Percentiles rank a stretch among this genome's conserved stretches.
Evolutionary conservation across 2,113 vertebrate species (phyloP).

Genomic region (Condylura cristata): DNA sequence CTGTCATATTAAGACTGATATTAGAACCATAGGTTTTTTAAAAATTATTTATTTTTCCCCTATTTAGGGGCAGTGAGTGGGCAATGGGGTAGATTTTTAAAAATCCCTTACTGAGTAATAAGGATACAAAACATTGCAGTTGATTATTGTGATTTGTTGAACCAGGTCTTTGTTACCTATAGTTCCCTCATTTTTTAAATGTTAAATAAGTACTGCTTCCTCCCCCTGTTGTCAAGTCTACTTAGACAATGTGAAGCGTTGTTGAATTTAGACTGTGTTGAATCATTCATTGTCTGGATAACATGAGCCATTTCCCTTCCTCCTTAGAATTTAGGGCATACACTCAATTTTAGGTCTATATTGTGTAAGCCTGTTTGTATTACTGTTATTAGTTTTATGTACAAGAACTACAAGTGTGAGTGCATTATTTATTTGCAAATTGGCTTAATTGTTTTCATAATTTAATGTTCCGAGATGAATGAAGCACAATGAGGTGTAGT

Average conservation of each 20-base stretch:
- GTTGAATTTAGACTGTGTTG: slow-evolving; percentile 51
- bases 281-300: slow-evolving; percentile 32
- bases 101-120: slow-evolving; percentile 66
- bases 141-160: slow-evolving; percentile 60
- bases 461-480: slow-evolving; percentile 13
- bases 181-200: not conserved
- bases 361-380: slow-evolving; percentile 20
- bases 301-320: slow-evolving; percentile 15
- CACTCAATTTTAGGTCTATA: slow-evolving; percentile 21
- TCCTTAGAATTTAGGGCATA: slow-evolving; percentile 41
- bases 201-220: slow-evolving; percentile 36
- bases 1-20: slow-evolving; percentile 32
- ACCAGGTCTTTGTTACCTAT: slow-evolving; percentile 43
- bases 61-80: slow-evolving; percentile 48
- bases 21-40: slow-evolving; percentile 66
- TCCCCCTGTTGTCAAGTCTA: slow-evolving; percentile 3
- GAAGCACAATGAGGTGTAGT: slow-evolving; percentile 12
- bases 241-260: slow-evolving; percentile 34
- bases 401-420: not conserved
- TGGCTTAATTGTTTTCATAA: slow-evolving; percentile 46
- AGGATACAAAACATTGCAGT: slow-evolving; percentile 28
- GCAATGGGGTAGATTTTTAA: slow-evolving; percentile 32
- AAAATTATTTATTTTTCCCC: slow-evolving; percentile 73
- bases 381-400: slow-evolving; percentile 45
- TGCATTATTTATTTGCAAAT: slow-evolving; percentile 31